Evolutionary conservation across 2,113 vertebrate species (phyloP).

Genomic region (Lamprologus ornatipinnis): DNA sequence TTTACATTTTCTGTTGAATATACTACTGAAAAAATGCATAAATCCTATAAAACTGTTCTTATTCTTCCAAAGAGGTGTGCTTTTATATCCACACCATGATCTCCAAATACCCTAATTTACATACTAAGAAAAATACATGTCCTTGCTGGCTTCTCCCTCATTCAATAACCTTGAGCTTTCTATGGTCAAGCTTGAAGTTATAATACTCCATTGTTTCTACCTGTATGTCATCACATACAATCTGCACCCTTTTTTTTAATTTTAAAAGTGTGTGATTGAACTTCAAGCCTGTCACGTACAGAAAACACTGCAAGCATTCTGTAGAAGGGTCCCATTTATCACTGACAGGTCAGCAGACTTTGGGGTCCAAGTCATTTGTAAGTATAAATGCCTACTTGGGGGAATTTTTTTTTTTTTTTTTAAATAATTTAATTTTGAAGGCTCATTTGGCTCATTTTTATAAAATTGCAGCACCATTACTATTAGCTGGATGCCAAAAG

Average conservation of each 20-base stretch:
- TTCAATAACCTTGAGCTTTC: slow-evolving; percentile 23
- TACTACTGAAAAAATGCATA: background rate
- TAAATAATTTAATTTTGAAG: background rate
- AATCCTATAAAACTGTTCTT: background rate
- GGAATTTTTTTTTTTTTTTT: too few species aligned
- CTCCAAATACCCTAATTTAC: background rate
- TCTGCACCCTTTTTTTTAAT: background rate
- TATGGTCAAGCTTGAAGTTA: background rate
- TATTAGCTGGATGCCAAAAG: background rate
- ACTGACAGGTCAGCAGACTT: background rate
- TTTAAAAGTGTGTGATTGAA: background rate
- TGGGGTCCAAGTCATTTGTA: background rate
- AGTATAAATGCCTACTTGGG: background rate
- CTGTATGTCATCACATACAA: background rate
- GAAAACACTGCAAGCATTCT: background rate
- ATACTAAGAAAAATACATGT: slow-evolving; percentile 12
- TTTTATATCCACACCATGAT: background rate
- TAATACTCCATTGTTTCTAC: background rate
- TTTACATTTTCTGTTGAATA: background rate
- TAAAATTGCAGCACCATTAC: background rate
- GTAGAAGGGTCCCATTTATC: background rate
- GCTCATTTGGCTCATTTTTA: background rate
- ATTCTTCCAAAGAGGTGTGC: background rate
- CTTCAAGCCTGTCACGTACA: background rate
- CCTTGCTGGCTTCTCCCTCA: background rate